Evolutionary conservation across 2,888 invertebrate species (phyloP), one percentile per base, ranked within the genome.

Genomic region (Torymus tubicola): DNA sequence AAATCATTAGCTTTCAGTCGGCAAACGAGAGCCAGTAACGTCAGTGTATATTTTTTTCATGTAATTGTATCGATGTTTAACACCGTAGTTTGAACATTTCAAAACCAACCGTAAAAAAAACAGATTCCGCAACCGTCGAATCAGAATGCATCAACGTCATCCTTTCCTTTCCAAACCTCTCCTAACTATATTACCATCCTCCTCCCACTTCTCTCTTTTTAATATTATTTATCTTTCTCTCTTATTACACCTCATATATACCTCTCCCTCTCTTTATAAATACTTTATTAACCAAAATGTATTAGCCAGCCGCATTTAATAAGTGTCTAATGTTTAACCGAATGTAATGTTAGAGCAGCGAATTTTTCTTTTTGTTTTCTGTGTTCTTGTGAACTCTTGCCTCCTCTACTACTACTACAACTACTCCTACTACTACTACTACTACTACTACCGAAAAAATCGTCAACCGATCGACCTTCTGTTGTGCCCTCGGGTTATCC

Each of bases 311-410:
- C 57, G 64, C 74, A 69, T 42, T 42, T 50, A 79, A 84, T 86
- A 83, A 86, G 85, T 87, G 85, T 87, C 85, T 87, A 88, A 87
- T 87, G 61, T 81, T 64, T 73, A 78, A 81, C 63, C 73, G 78
- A 77, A 76, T 82, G 77, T 89, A 88, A 89, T 88, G 89, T 90
- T 90, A 90, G 90, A 90, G 88, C 89, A 89, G 88, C 88, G 88
- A 89, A 90, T 90, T 72, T 42, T 72, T 81, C 68, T 81, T 81
- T 79, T 80, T 79, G 78, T 79, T 81, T 72, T 90, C 89, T 91
- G 90, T 90, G 89, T 90, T 90, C 85, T 91, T 90, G 89, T 91
- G 88, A 87, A 90, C 90, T 91, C 87, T 85, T 90, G 89, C 42
- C 91, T 92, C 55, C 50, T 42, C 70, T 71, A 31, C 60, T 72